These are phyloP conservation scores for Karalla daura DNA, from an alignment of 2,797 vertebrate species.

Conservation along the genomic window DNA sequence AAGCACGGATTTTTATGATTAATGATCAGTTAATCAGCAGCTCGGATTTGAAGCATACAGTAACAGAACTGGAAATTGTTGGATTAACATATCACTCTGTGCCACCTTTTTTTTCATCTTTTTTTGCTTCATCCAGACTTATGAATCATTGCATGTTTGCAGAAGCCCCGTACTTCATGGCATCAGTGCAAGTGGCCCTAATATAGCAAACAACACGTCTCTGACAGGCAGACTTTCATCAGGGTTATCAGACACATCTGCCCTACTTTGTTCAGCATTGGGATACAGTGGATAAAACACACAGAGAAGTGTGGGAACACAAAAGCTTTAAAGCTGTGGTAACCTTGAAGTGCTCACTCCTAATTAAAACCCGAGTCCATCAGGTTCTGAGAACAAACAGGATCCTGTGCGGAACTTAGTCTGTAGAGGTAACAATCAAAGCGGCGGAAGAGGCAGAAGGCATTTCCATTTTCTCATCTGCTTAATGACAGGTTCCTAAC, in stretches of 20 bases:
- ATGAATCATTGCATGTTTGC: background rate
- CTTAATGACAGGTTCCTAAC: constrained; percentile 69
- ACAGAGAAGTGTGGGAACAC: constrained; percentile 48
- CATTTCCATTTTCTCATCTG: constrained; percentile 68
- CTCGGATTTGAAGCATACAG: background rate
- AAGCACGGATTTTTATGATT: too few relatives aligned
- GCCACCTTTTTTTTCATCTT: background rate
- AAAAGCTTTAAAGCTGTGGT: constrained; percentile 37
- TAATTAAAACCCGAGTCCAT: constrained; percentile 67
- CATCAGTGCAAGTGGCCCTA: background rate
- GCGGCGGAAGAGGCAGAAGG: constrained; percentile 49
- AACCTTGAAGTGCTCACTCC: constrained; percentile 62
- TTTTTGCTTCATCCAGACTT: background rate
- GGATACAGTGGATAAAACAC: constrained; percentile 17
- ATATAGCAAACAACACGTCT: background rate
- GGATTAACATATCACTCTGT: background rate
- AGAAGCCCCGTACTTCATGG: background rate
- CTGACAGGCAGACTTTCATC: constrained; percentile 12
- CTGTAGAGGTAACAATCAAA: constrained; percentile 59
- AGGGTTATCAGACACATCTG: constrained; percentile 41
- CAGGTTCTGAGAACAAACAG: constrained; percentile 51
- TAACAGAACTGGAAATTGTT: background rate
- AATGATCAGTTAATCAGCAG: background rate
- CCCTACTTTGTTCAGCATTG: constrained; percentile 22
- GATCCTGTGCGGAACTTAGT: constrained; percentile 34